phyloP scores from a whole-genome alignment of 2,888 invertebrate genomes.

The Deladenus siricidicola region DNA sequence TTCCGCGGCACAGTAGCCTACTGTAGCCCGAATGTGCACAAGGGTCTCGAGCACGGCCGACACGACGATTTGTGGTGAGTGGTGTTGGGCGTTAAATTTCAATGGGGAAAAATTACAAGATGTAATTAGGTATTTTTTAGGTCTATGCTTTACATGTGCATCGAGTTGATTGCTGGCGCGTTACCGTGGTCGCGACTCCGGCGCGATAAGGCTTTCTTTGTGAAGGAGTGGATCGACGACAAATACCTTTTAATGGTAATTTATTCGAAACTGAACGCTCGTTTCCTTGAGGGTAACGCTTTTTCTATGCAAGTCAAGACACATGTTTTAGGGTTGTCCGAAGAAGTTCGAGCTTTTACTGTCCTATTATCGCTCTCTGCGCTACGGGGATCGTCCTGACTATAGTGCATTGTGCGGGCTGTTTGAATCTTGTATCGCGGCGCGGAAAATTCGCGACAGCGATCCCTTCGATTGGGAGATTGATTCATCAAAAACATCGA shows the following conservation, averaged over 20 bases:
- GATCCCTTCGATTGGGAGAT: constrained; percentile 5
- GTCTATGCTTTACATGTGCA: constrained; percentile 7
- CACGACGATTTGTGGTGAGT: constrained; percentile 8
- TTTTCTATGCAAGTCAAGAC: not conserved
- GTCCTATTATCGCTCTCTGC: not conserved
- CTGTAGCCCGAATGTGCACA: constrained; percentile 8
- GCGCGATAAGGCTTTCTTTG: not conserved
- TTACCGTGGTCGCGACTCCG: not conserved
- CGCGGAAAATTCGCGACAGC: not conserved
- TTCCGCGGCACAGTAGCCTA: not conserved
- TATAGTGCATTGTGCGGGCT: not conserved
- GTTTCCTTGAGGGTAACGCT: too few relatives aligned
- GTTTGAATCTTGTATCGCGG: not conserved
- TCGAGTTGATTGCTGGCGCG: not conserved
- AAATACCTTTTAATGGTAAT: not conserved
- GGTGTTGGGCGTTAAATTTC: not conserved
- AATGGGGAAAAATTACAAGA: not conserved
- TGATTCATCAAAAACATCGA: too few relatives aligned
- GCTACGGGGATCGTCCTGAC: constrained; percentile 1
- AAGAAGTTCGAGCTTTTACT: constrained; percentile 1
- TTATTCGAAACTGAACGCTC: too few relatives aligned
- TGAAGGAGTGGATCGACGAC: not conserved
- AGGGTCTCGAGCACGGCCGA: not conserved
- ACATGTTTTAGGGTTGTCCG: constrained; percentile 2
- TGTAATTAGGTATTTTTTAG: not conserved